Percentiles rank a stretch among this genome's conserved stretches.
These are phyloP conservation scores for Acrocephalus scirpaceus DNA, from an alignment of 2,797 vertebrate genomes.

Conservation along the genomic window DNA sequence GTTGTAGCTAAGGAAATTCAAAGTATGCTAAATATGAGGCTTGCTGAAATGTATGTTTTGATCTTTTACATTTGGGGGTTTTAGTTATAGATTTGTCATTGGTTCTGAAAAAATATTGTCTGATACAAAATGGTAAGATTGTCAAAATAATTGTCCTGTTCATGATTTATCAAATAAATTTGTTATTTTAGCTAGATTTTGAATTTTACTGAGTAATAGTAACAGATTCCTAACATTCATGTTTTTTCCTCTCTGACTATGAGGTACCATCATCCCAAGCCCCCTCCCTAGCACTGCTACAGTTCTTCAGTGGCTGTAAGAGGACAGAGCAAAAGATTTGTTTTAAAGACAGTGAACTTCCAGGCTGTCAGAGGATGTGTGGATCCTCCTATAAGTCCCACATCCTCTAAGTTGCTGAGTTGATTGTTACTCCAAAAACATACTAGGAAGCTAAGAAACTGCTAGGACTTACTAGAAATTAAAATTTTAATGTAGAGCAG, in stretches of 20 bases:
- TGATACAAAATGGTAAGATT: not conserved
- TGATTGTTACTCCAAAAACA: not conserved
- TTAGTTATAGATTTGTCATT: not conserved
- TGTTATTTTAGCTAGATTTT: not conserved
- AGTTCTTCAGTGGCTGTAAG: not conserved
- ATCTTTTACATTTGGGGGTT: not conserved
- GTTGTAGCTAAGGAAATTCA: slow-evolving; percentile 50
- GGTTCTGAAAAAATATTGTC: not conserved
- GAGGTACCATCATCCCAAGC: not conserved
- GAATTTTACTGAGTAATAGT: not conserved
- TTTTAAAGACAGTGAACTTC: not conserved
- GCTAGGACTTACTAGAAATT: not conserved
- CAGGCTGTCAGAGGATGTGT: not conserved
- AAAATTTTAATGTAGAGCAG: not conserved
- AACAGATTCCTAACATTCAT: not conserved
- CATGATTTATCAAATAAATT: not conserved
- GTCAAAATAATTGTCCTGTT: not conserved
- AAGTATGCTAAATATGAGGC: slow-evolving; percentile 44
- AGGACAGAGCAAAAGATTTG: not conserved
- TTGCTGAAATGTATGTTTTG: slow-evolving; percentile 20
- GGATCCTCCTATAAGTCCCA: not conserved
- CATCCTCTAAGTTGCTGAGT: not conserved
- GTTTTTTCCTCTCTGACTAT: not conserved
- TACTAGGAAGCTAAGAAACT: not conserved
- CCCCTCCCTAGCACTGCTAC: not conserved